Base-by-base conservation (phyloP, 2,888 invertebrate species). In the Coenonympha arcania region DNA sequence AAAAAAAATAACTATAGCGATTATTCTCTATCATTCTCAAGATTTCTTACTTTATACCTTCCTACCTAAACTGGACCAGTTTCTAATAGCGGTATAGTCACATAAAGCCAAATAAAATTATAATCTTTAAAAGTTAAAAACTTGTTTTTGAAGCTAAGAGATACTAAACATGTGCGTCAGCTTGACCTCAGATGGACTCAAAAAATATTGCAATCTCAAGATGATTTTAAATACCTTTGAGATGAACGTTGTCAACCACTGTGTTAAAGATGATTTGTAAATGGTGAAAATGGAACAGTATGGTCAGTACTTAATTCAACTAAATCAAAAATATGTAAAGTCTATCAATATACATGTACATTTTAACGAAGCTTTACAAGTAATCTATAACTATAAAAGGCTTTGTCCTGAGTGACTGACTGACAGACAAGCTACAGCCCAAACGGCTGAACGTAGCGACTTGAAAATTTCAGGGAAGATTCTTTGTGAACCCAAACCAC, bases 31-130 rank as follows among this genome's bases (percentile, higher is more conserved):
- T n/a, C n/a, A n/a, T n/a, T n/a, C n/a, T n/a, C n/a, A 33, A 15
- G 16, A 3, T 31, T 15, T 31, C 3, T 15, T 16, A 33, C 26
- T 40, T 40, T 24, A 9, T 6, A 41, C 6, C 18, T 28, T 28
- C n/a, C n/a, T 28, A 24, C 19, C 24, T 24, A 39, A 46, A 31
- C 46, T 40, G 46, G 28, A 53, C 50, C 50, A 47, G 50, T 50
- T 42, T 37, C 50, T 50, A 49, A 42, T 46, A 50, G 53, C 50
- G 46, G 53, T 46, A 53, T 28, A 37, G 48, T 28, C 34, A 44
- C 40, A 44, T 24, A 20, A n/a, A 43, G 28, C 30, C 13, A 43
- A n/a, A 33, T 30, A 34, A 47, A 26, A 48, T 52, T 43, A 48
- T 48, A 40, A 31, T 48, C 26, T 48, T 48, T 48, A 20, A 48